Base-by-base conservation (phyloP, 2,797 vertebrate species). In the Crocodylus rhombifer region DNA sequence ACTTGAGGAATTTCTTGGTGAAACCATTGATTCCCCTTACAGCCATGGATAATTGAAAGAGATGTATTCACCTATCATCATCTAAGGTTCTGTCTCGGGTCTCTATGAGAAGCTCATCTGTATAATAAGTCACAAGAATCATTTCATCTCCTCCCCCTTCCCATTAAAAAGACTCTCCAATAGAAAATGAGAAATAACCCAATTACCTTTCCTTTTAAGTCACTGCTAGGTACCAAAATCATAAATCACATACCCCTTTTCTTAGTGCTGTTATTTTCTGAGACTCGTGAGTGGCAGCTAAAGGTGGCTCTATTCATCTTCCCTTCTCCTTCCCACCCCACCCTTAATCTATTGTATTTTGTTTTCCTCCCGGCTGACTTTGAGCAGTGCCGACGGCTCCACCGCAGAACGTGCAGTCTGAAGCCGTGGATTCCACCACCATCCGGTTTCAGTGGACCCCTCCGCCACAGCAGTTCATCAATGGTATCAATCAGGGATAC, bases 401-500 rank as follows among this genome's bases (percentile, higher is more conserved):
- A 51, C 99, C 99, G 0, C 99, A 99, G 97, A 98, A 98, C 0
- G 99, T 99, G 90, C 98, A 98, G 94, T 97, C 98, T 0, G 95
- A 98, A 87, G 99, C 99, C 0, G 90, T 99, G 94, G 99, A 99
- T 96, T 99, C 99, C 10, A 99, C 99, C 7, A 98, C 99, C 69
- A 98, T 99, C 91, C 98, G 98, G 82, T 99, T 99, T 97, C 98
- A 98, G 4, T 99, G 99, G 99, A 99, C 98, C 90, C 99, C 99
- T 17, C 99, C 99, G 0, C 99, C 99, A 10, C 99, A 99, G 93
- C 99, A 99, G 94, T 99, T 99, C 94, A 99, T 99, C 96, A 99
- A 99, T 0, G 99, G 99, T 81, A 99, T 99, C 96, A 99, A 99
- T 98, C 99, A 99, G 96, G 99, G 99, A 5, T 99, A 99, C 97